Conservation (phyloP, 2,888 invertebrate genomes). For the Aquatica leii region DNA sequence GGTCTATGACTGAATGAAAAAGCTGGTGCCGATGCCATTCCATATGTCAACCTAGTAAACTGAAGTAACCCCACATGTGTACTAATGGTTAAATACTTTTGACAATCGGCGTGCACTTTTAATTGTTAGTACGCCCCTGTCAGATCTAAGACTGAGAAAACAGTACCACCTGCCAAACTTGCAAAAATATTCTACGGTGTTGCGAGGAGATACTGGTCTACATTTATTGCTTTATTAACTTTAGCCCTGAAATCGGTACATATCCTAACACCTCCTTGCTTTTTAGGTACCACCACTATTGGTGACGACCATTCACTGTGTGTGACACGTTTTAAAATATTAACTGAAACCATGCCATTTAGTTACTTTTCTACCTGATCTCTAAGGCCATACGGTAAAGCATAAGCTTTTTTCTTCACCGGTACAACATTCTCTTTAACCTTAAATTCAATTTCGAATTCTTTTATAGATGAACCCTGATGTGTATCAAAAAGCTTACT, state of each 20-base stretch:
- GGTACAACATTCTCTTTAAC: slow-evolving; percentile 29
- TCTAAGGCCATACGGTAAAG: slow-evolving; percentile 39
- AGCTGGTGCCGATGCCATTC: slow-evolving; percentile 41
- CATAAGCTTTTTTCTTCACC: slow-evolving; percentile 43
- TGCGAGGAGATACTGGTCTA: slow-evolving; percentile 48
- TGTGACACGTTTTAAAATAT: slow-evolving; percentile 37
- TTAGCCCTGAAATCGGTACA: slow-evolving; percentile 47
- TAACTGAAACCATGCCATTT: slow-evolving; percentile 28
- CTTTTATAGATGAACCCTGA: slow-evolving; percentile 5
- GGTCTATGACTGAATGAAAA: slow-evolving; percentile 38
- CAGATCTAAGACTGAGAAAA: slow-evolving; percentile 42
- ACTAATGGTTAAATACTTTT: slow-evolving; percentile 41
- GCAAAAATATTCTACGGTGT: slow-evolving; percentile 46
- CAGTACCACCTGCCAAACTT: slow-evolving; percentile 38
- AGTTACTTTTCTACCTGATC: slow-evolving; percentile 18
- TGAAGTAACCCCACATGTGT: slow-evolving; percentile 43
- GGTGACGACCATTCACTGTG: slow-evolving; percentile 47
- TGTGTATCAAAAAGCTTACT: background rate
- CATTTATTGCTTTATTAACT: slow-evolving; percentile 39
- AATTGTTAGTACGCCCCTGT: slow-evolving; percentile 43
- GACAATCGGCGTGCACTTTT: slow-evolving; percentile 31
- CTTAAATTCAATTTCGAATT: too few species aligned
- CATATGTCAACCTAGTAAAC: slow-evolving; percentile 42
- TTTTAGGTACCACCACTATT: slow-evolving; percentile 22
- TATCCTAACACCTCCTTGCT: background rate